Conservation (phyloP, 2,888 invertebrate species). For the Apotomis capreana region DNA sequence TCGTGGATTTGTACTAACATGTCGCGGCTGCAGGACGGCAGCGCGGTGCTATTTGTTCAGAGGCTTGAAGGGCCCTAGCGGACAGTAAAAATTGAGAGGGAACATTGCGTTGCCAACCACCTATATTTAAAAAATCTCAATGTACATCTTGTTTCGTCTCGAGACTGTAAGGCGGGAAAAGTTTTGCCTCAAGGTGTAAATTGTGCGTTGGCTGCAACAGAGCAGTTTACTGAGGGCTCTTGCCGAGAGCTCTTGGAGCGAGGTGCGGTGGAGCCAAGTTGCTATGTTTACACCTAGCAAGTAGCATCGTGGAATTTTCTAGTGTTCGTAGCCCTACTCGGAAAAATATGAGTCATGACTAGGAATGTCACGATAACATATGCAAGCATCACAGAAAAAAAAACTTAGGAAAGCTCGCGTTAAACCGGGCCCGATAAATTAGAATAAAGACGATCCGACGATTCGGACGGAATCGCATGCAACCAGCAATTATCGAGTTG, state of each 20-base stretch:
- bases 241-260: conserved; percentile 62
- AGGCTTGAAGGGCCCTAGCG: conserved; percentile 66
- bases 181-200: conserved; percentile 51
- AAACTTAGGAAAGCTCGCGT: conserved; percentile 52
- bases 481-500: conserved; percentile 71
- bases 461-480: conserved; percentile 62
- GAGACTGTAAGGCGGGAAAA: conserved; percentile 1
- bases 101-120: conserved; percentile 48
- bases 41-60: conserved; percentile 64
- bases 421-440: conserved; percentile 60
- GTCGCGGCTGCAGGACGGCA: conserved; percentile 65
- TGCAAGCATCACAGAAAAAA: conserved; percentile 29
- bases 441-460: conserved; percentile 59
- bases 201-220: conserved; percentile 68
- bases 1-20: conserved; percentile 75
- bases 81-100: conserved; percentile 55
- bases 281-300: conserved; percentile 70
- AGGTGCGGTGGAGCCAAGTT: conserved; percentile 64
- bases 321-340: conserved; percentile 45
- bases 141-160: conserved; percentile 6
- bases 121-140: not conserved
- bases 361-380: conserved; percentile 36
- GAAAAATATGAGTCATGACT: conserved; percentile 45
- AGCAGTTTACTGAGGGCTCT: conserved; percentile 73
- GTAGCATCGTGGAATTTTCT: conserved; percentile 54